Evolutionary conservation across 2,113 vertebrate species (phyloP), one percentile per base, ranked within the genome.

Genomic region (Otis tarda): DNA sequence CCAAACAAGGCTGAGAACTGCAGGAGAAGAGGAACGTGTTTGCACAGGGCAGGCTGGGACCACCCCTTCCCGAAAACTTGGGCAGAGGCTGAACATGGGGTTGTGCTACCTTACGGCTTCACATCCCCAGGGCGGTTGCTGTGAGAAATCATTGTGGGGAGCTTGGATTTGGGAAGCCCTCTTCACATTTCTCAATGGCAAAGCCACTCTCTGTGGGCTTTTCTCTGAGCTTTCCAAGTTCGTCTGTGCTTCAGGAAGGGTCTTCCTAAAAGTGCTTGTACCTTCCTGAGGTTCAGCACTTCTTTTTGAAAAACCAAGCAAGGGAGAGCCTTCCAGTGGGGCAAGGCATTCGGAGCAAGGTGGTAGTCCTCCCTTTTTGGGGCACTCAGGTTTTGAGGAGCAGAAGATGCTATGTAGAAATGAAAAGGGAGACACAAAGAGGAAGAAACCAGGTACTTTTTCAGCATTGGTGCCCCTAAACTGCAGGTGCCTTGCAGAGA

Each of bases 21-120:
- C 47, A 59, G 43, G 47, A 69, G 50, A 56, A 12, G 57, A 45
- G 12, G n/a, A 65, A 39, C 19, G 7, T 68, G 27, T 87, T 89
- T 68, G 60, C 35, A 71, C 9, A 45, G 43, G 5, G 9, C 31
- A 37, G 31, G 14, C 31, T 78, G 33, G 33, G 55, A 76, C 37
- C 59, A 49, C 23, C 17, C 4, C 4, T 37, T 30, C 37, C 49
- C 53, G 24, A 91, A 70, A n/a, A 43, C 33, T 5, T 4, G 18
- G 37, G 41, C 25, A 35, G 43, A 80, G 17, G 9, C 33, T 30
- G 16, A 23, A 22, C 0, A 0, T 41, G 33, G 16, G 6, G 0
- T 67, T 79, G 14, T 75, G n/a, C 47, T 83, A 4, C 22, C 30
- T 74, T 52, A 55, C 1, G 14, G 39, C 45, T 80, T 68, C 6